Evolutionary conservation across 1,140 invertebrate genomes (phyloP).

Genomic region (Lysiphlebus fabarum): DNA sequence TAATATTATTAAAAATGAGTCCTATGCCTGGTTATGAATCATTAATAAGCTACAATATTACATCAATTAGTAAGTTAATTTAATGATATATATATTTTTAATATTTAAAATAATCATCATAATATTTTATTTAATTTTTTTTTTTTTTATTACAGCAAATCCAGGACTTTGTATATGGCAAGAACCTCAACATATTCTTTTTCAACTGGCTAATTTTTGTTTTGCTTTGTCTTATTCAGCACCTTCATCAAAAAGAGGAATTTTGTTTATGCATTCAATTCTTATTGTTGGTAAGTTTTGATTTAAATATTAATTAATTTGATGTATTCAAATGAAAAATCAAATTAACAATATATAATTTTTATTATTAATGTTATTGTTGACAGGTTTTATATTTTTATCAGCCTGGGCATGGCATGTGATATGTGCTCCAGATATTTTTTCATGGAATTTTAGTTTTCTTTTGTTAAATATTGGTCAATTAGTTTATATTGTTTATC

Average conservation of each 20-base stretch:
- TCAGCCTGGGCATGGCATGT: constrained; percentile 88
- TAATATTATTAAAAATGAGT: constrained; percentile 34
- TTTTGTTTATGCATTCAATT: constrained; percentile 76
- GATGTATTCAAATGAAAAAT: neutral
- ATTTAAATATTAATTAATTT: constrained; percentile 14
- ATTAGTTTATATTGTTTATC: constrained; percentile 77
- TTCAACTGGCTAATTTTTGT: constrained; percentile 72
- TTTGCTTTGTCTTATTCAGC: constrained; percentile 75
- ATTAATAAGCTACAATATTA: constrained; percentile 45
- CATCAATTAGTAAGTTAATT: constrained; percentile 38
- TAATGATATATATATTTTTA: constrained; percentile 7
- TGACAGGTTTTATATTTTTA: constrained; percentile 74
- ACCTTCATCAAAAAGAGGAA: constrained; percentile 72
- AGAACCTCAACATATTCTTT: constrained; percentile 52
- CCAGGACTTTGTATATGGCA: constrained; percentile 49
- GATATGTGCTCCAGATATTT: constrained; percentile 83
- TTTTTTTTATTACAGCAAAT: constrained; percentile 37
- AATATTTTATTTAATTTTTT: neutral
- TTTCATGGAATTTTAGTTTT: constrained; percentile 86
- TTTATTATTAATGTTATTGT: constrained; percentile 9
- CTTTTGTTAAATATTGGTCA: constrained; percentile 81
- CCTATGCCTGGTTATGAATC: constrained; percentile 50
- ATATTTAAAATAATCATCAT: constrained; percentile 1
- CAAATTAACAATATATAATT: neutral
- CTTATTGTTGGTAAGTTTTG: constrained; percentile 68